A percentile compares a stretch with the other conserved stretches of the same genome.
Evolutionary conservation across 92 coral and sea anemone species (phyloP).

Genomic region (Paragorgia papillata): DNA sequence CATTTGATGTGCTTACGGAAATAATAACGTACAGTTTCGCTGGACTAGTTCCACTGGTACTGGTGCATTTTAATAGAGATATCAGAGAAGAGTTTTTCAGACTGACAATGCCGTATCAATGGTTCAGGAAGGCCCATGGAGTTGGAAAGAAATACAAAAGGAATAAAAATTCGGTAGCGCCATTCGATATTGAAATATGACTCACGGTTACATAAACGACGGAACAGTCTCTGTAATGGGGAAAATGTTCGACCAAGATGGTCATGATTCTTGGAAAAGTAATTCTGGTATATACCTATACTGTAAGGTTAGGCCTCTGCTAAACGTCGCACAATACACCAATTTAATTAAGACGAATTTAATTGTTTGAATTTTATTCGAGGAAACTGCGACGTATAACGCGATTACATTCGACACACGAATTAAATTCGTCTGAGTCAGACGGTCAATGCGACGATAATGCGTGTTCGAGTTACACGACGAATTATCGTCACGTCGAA

Average conservation of each 20-base stretch:
- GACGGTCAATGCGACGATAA: too few relatives aligned
- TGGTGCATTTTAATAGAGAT: conserved; percentile 38
- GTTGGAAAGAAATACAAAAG: conserved; percentile 33
- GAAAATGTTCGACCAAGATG: not conserved
- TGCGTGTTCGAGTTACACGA: too few relatives aligned
- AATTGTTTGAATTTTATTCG: too few relatives aligned
- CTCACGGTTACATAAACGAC: not conserved
- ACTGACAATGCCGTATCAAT: conserved; percentile 35
- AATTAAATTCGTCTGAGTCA: too few relatives aligned
- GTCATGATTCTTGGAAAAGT: not conserved
- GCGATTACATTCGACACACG: too few relatives aligned
- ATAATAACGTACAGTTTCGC: conserved; percentile 38
- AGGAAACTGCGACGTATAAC: too few relatives aligned
- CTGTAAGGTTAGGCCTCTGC: too few relatives aligned
- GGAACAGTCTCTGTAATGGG: not conserved
- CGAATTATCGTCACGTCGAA: too few relatives aligned
- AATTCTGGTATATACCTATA: too few relatives aligned
- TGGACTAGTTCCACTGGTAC: conserved; percentile 29
- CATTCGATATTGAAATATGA: conserved; percentile 17
- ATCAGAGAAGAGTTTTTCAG: conserved; percentile 47
- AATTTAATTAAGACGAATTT: too few relatives aligned
- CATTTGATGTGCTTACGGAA: conserved; percentile 41
- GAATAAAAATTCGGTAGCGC: conserved; percentile 25
- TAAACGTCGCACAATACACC: too few relatives aligned
- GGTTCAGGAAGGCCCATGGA: conserved; percentile 36